A percentile compares a stretch with the other conserved stretches of the same genome.
Conservation (phyloP, 2,113 vertebrate genomes). For the Cettia cetti region DNA sequence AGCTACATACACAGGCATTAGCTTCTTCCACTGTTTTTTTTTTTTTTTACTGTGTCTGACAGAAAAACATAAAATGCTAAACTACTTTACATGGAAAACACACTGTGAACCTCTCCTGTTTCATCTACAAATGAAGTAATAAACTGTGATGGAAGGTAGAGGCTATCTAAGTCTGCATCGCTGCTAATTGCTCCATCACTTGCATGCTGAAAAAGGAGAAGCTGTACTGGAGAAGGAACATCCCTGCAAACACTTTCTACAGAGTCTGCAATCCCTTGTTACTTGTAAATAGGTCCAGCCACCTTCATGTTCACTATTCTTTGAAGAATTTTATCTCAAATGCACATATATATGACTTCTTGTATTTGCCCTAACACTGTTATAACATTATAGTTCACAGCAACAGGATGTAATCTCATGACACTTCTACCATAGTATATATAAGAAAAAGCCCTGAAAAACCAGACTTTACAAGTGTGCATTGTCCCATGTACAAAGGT, state of each 20-base stretch:
- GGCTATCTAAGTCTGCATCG: neutral
- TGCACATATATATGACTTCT: neutral
- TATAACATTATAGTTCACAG: neutral
- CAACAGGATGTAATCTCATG: neutral
- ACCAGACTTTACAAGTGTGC: neutral
- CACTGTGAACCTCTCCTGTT: neutral
- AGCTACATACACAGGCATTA: neutral
- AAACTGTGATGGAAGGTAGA: neutral
- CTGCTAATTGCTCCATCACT: slow-evolving; percentile 4
- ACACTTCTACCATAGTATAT: neutral
- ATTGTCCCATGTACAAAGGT: neutral
- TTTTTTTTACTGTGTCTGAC: neutral
- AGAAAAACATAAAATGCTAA: neutral
- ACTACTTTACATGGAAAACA: slow-evolving; percentile 22
- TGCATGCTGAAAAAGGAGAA: neutral
- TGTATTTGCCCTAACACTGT: neutral
- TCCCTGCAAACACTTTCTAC: neutral
- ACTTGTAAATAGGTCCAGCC: neutral
- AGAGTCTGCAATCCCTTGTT: neutral
- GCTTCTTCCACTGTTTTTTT: neutral
- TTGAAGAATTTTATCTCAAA: neutral
- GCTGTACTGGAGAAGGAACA: neutral
- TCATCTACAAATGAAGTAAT: neutral
- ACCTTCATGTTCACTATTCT: neutral
- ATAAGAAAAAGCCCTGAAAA: neutral